Conservation (phyloP, 2,888 invertebrate species). For the Fabriciana adippe region DNA sequence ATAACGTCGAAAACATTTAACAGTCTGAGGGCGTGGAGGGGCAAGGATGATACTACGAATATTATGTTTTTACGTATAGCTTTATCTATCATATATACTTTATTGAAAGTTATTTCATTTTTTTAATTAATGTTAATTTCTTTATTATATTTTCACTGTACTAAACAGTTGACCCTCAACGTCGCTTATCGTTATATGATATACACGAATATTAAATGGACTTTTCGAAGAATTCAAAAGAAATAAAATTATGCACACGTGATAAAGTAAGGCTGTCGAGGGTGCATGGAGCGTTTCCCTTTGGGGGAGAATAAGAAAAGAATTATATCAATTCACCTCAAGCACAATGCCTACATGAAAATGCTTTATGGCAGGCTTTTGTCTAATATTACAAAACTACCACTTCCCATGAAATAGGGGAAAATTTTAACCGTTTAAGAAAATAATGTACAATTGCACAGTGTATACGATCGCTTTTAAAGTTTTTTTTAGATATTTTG, state of each 20-base stretch:
- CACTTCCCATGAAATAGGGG: slow-evolving; percentile 24
- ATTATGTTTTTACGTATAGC: not conserved
- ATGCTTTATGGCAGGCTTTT: slow-evolving; percentile 37
- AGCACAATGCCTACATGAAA: slow-evolving; percentile 37
- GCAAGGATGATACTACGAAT: slow-evolving; percentile 9
- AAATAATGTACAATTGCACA: not conserved
- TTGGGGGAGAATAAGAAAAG: slow-evolving; percentile 25
- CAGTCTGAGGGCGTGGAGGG: slow-evolving; percentile 31
- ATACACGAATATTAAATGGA: not conserved
- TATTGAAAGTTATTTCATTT: too few relatives aligned
- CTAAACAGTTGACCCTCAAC: too few relatives aligned
- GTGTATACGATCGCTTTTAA: not conserved
- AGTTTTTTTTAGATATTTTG: not conserved
- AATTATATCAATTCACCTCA: slow-evolving; percentile 36
- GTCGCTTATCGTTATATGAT: slow-evolving; percentile 3
- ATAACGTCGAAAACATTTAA: slow-evolving; percentile 34
- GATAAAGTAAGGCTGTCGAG: slow-evolving; percentile 31
- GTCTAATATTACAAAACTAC: slow-evolving; percentile 31
- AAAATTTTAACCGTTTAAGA: slow-evolving; percentile 21
- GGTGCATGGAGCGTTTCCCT: slow-evolving; percentile 31
- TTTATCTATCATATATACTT: not conserved
- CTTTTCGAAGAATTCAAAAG: slow-evolving; percentile 20
- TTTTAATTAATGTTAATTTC: too few relatives aligned
- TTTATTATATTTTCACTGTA: too few relatives aligned
- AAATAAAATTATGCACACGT: slow-evolving; percentile 34